A percentile compares a stretch with the other conserved stretches of the same genome.
phyloP scores from a whole-genome alignment of 2,888 invertebrate genomes.

The Agrochola litura region DNA sequence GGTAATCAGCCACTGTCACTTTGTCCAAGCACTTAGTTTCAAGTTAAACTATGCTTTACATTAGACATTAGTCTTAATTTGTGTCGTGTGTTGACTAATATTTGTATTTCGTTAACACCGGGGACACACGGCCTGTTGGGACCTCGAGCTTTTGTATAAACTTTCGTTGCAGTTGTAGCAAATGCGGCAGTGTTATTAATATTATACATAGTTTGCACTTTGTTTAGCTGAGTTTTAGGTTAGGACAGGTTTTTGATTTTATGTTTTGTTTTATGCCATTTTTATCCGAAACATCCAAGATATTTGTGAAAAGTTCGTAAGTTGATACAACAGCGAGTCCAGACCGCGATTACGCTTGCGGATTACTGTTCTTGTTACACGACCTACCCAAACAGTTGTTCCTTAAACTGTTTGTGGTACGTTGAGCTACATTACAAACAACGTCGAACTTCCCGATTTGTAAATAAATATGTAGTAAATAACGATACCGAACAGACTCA shows the following conservation, averaged over 20 bases:
- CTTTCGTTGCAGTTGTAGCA: constrained; percentile 10
- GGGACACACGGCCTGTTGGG: constrained; percentile 74
- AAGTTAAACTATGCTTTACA: constrained; percentile 87
- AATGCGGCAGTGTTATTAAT: not conserved
- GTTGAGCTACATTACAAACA: not conserved
- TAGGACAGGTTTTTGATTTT: not conserved
- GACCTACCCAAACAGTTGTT: not conserved
- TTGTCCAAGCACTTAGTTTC: constrained; percentile 89
- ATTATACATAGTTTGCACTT: not conserved
- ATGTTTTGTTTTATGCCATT: not conserved
- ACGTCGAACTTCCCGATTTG: not conserved
- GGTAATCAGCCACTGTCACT: constrained; percentile 82
- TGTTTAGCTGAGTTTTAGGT: not conserved
- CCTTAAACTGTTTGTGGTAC: not conserved
- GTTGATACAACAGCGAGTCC: not conserved
- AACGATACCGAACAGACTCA: not conserved
- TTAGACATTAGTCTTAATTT: constrained; percentile 89
- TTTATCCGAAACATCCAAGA: too few species aligned
- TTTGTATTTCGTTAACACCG: constrained; percentile 89
- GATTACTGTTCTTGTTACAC: not conserved
- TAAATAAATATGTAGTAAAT: too few species aligned
- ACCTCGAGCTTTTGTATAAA: constrained; percentile 48
- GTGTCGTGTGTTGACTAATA: constrained; percentile 86
- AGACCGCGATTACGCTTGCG: not conserved
- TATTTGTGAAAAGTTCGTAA: not conserved